Conservation (phyloP, 2,797 vertebrate genomes). For the Brotula barbata region DNA sequence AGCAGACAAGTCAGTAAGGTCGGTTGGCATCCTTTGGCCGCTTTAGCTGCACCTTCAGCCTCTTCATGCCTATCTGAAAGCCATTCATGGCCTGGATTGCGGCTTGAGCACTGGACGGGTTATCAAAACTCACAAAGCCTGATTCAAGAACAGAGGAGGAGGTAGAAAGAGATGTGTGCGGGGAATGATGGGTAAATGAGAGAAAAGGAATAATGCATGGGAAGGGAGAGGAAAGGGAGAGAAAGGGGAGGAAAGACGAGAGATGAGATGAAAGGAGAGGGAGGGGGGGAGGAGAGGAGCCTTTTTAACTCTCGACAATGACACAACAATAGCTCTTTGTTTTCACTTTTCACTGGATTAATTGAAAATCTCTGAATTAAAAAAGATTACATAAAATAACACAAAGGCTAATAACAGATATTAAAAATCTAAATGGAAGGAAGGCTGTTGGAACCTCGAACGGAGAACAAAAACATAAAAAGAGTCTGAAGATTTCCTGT, state of each 20-base stretch:
- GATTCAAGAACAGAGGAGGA: conserved; percentile 47
- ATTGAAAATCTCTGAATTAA: conserved; percentile 76
- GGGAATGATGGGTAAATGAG: conserved; percentile 19
- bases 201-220: conserved; percentile 25
- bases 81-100: too few species aligned
- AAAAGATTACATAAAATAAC: conserved; percentile 66
- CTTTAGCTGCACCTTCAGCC: conserved; percentile 98
- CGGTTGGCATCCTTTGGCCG: conserved; percentile 97
- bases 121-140: conserved; percentile 99
- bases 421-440: conserved; percentile 52
- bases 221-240: conserved; percentile 39
- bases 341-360: conserved; percentile 71
- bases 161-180: conserved; percentile 15
- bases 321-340: conserved; percentile 72
- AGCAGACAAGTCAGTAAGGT: conserved; percentile 89
- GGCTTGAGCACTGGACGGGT: conserved; percentile 96
- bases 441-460: conserved; percentile 51
- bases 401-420: conserved; percentile 72
- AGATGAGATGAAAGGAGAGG: too few species aligned
- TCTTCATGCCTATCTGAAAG: conserved; percentile 99
- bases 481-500: conserved; percentile 51
- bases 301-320: conserved; percentile 71
- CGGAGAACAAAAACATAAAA: conserved; percentile 44
- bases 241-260: too few species aligned
- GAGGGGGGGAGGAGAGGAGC: conserved; percentile 33